phyloP scores from a whole-genome alignment of 2,113 vertebrate species.

The Martes martes region DNA sequence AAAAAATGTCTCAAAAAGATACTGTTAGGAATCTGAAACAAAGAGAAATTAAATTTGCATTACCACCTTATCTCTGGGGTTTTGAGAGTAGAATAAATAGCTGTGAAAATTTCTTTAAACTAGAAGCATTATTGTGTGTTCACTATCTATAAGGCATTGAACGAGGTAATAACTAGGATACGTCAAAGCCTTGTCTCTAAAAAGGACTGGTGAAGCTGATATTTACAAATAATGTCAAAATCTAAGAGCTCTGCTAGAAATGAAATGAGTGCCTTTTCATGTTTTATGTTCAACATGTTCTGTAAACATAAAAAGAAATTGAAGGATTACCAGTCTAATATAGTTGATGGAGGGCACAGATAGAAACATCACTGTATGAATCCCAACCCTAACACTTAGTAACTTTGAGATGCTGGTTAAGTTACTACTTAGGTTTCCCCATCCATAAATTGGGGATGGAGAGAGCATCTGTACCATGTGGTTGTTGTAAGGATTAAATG shows the following conservation, averaged over 20 bases:
- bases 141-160: background rate
- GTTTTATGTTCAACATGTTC: background rate
- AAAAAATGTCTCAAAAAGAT: background rate
- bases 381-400: background rate
- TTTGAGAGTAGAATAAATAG: background rate
- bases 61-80: background rate
- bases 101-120: background rate
- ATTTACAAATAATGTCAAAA: background rate
- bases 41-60: background rate
- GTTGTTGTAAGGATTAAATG: background rate
- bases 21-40: background rate
- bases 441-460: background rate
- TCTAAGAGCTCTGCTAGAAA: background rate
- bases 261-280: background rate
- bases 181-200: background rate
- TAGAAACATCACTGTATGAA: background rate
- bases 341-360: background rate
- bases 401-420: background rate
- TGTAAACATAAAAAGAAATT: background rate
- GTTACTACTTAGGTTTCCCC: background rate
- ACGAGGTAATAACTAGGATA: background rate
- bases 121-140: background rate
- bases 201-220: background rate
- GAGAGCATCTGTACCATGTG: background rate
- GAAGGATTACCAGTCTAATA: background rate